These are phyloP conservation scores for Halichoeres trimaculatus DNA, from an alignment of 2,113 vertebrate genomes.

Conservation along the genomic window DNA sequence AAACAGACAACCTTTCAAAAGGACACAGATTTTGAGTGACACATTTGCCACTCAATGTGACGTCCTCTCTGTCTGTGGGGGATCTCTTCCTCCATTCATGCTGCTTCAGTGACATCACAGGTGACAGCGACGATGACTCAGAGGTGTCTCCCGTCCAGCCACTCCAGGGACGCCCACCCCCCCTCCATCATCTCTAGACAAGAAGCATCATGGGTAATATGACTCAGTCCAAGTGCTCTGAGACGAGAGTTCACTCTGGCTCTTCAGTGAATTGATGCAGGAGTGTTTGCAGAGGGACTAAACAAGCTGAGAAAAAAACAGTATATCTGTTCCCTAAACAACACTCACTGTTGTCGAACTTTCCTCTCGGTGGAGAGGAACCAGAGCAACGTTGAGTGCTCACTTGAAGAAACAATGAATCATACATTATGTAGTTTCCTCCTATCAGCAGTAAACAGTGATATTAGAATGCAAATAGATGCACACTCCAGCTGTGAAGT, in stretches of 20 bases:
- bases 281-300: background rate
- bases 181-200: constrained; percentile 6
- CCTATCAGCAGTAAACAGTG: constrained; percentile 21
- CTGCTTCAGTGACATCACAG: constrained; percentile 46
- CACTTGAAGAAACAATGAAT: constrained; percentile 42
- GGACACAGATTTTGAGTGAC: background rate
- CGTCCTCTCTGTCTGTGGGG: constrained; percentile 3
- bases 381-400: background rate
- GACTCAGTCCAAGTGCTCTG: constrained; percentile 40
- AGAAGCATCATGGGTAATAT: constrained; percentile 67
- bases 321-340: background rate
- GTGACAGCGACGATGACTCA: constrained; percentile 66
- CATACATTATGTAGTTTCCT: background rate
- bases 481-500: constrained; percentile 32
- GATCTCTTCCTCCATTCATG: constrained; percentile 19
- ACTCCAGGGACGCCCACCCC: constrained; percentile 53
- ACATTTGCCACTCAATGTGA: background rate
- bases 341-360: background rate
- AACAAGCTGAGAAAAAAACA: constrained; percentile 4
- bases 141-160: constrained; percentile 47
- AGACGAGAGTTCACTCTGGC: constrained; percentile 6
- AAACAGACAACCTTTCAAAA: background rate
- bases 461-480: constrained; percentile 56
- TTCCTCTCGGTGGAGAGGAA: constrained; percentile 5
- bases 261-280: background rate